Evolutionary conservation across 2,888 invertebrate genomes (phyloP).

Genomic region (Globia sparganii): DNA sequence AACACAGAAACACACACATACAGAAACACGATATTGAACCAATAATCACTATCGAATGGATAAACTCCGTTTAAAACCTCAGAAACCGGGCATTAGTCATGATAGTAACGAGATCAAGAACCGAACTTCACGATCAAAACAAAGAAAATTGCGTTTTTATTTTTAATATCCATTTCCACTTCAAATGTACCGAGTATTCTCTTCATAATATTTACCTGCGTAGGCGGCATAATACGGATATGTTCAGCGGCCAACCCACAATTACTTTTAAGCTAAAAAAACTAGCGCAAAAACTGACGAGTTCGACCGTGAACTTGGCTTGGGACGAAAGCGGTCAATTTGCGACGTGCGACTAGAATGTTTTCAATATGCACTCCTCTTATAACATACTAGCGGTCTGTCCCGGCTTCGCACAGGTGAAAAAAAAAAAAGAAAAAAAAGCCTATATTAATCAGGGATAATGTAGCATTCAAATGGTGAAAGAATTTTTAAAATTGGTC

Average conservation of each 20-base stretch:
- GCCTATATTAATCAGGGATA: too few species aligned
- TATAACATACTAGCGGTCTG: neutral
- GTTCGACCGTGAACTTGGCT: slow-evolving; percentile 49
- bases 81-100: too few species aligned
- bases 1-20: too few species aligned
- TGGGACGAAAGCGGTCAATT: slow-evolving; percentile 31
- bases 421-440: too few species aligned
- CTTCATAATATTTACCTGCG: slow-evolving; percentile 27
- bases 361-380: slow-evolving; percentile 1
- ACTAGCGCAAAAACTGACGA: slow-evolving; percentile 33
- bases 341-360: neutral
- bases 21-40: too few species aligned
- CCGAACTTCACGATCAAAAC: slow-evolving; percentile 1
- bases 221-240: slow-evolving; percentile 31
- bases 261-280: slow-evolving; percentile 47
- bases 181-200: slow-evolving; percentile 8
- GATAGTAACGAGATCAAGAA: slow-evolving; percentile 3
- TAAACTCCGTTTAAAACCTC: too few species aligned
- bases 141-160: slow-evolving; percentile 7
- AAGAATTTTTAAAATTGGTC: too few species aligned
- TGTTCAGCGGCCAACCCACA: slow-evolving; percentile 15
- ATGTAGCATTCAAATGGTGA: too few species aligned
- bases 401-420: too few species aligned
- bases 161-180: slow-evolving; percentile 11
- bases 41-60: too few species aligned